Evolutionary conservation across 2,113 vertebrate species (phyloP), one percentile per base, ranked within the genome.

Genomic region (Sphaerodactylus townsendi): DNA sequence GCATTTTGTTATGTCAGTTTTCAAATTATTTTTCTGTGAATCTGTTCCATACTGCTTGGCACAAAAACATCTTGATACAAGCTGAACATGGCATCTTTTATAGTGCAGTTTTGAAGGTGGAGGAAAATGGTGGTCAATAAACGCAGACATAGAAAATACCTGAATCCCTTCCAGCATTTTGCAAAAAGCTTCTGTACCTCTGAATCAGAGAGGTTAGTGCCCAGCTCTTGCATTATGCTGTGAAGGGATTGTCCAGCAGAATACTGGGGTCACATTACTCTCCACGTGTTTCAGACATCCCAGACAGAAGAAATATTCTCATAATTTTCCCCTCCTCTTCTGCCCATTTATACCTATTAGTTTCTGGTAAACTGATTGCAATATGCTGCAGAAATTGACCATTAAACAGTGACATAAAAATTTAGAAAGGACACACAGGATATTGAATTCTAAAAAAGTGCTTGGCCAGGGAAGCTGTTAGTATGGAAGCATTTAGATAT

Each of bases 281-380:
- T 25, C 37, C 17, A 30, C 11, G 0, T 25, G 2, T 28, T 28
- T 17, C 0, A 0, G 41, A 75, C 7, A n/a, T 23, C 10, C 50
- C 9, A 41, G 19, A 44, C 5, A 48, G 8, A 30, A 28, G 15
- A 1, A 8, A 10, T 2, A 8, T 9, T 39, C 46, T 8, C 0
- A 1, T 41, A 1, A 70, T 19, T 2, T 1, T 35, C 44, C 3
- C 69, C 39, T 62, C 21, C 17, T 65, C 33, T 79, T 65, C 33
- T 79, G 8, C 30, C 30, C 4, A 46, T 33, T 19, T 68, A 35
- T 5, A 68, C 19, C 1, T 11, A 15, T 35, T 0, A 0, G 9
- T 21, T 68, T 17, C 48, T n/a, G 0, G 17, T 3, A 15, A 1
- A 3, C 28, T 33, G 6, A 9, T 33, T 25, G 2, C 15, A 10